Evolutionary conservation across 2,888 invertebrate genomes (phyloP).

Genomic region (Galerucella calmariensis): DNA sequence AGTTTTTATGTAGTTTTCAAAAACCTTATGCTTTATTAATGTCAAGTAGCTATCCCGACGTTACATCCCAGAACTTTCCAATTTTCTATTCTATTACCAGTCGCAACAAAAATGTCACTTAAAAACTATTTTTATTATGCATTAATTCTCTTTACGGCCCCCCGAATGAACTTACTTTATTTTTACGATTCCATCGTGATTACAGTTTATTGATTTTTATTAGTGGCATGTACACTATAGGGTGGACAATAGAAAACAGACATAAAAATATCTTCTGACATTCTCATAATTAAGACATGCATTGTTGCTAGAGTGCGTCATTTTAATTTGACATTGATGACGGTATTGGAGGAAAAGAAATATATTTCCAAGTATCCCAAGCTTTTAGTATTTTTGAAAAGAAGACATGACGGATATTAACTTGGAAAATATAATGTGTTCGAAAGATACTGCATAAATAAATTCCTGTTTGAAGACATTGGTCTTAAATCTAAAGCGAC

Average conservation of each 20-base stretch:
- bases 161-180: neutral
- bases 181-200: slow-evolving; percentile 5
- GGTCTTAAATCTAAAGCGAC: too few relatives aligned
- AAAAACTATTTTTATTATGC: slow-evolving; percentile 14
- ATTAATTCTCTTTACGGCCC: neutral
- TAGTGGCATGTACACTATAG: neutral
- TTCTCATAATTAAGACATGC: too few relatives aligned
- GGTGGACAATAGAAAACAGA: neutral
- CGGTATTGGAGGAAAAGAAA: too few relatives aligned
- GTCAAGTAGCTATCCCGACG: neutral
- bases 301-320: too few relatives aligned
- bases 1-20: neutral
- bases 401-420: too few relatives aligned
- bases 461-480: too few relatives aligned
- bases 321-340: too few relatives aligned
- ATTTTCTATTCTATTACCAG: neutral
- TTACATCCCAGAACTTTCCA: neutral
- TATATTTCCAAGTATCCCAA: too few relatives aligned
- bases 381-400: too few relatives aligned
- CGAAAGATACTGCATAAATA: too few relatives aligned
- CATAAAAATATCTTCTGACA: too few relatives aligned
- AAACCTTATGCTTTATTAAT: slow-evolving; percentile 7
- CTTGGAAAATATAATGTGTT: too few relatives aligned
- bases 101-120: neutral
- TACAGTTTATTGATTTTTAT: slow-evolving; percentile 25